Evolutionary conservation across 1,140 invertebrate species (phyloP).

Genomic region (Archivesica marissinica): DNA sequence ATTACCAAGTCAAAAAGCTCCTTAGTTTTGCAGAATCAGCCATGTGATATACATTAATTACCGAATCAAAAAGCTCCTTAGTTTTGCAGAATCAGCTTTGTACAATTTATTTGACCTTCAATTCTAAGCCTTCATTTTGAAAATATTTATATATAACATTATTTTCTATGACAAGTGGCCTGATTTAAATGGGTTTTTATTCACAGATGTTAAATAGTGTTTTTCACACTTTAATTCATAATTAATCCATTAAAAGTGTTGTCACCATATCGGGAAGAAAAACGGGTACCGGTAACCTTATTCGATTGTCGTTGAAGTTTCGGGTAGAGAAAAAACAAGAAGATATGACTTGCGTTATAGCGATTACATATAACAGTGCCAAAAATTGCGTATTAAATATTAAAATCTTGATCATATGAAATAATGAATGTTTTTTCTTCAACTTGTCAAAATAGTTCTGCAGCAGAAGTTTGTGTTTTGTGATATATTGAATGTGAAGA

Average conservation of each 20-base stretch:
- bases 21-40: too few species aligned
- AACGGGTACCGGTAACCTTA: neutral
- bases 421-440: neutral
- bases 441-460: neutral
- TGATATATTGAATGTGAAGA: too few species aligned
- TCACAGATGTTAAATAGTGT: neutral
- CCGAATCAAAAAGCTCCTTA: too few species aligned
- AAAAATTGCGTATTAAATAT: neutral
- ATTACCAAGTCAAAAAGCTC: too few species aligned
- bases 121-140: neutral
- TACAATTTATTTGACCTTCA: too few species aligned
- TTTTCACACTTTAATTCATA: conserved; percentile 11
- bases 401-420: neutral
- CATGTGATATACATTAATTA: too few species aligned
- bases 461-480: too few species aligned
- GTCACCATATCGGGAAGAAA: neutral
- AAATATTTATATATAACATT: neutral
- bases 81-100: too few species aligned
- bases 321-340: neutral
- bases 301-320: neutral
- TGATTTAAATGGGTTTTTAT: neutral
- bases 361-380: neutral
- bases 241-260: neutral
- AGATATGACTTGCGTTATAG: neutral
- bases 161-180: neutral